Conservation (phyloP, 1,140 invertebrate species). For the Drosophila bifasciata region DNA sequence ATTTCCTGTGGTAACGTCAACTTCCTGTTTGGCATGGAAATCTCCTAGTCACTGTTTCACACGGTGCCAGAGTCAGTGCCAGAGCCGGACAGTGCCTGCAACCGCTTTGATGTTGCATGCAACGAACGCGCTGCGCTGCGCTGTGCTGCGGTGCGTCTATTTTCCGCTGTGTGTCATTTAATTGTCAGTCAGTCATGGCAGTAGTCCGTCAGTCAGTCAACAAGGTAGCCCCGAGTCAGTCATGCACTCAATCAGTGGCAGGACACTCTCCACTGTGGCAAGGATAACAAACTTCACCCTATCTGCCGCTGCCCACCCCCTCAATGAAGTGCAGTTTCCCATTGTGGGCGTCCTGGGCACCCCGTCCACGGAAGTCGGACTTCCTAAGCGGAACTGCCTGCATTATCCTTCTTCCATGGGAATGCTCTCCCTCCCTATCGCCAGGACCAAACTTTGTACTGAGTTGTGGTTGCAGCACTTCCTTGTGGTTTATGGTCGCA, state of each 20-base stretch:
- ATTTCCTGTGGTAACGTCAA: slow-evolving; percentile 74
- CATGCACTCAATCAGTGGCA: slow-evolving; percentile 76
- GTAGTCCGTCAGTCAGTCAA: slow-evolving; percentile 34
- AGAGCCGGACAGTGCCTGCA: slow-evolving; percentile 58
- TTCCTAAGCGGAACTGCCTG: slow-evolving; percentile 72
- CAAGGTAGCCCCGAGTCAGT: slow-evolving; percentile 49
- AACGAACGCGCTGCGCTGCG: slow-evolving; percentile 43
- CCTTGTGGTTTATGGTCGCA: slow-evolving; percentile 39
- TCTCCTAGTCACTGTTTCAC: slow-evolving; percentile 74
- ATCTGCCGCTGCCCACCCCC: slow-evolving; percentile 32
- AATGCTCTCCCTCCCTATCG: slow-evolving; percentile 42
- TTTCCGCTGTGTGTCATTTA: slow-evolving; percentile 77
- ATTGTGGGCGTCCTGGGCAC: slow-evolving; percentile 4
- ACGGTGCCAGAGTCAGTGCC: slow-evolving; percentile 41
- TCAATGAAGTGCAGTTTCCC: slow-evolving; percentile 28
- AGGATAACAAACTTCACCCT: slow-evolving; percentile 46
- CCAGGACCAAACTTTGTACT: slow-evolving; percentile 21
- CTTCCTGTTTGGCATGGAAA: slow-evolving; percentile 71
- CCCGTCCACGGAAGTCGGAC: slow-evolving; percentile 65
- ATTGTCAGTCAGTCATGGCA: slow-evolving; percentile 52
- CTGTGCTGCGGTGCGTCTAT: slow-evolving; percentile 33
- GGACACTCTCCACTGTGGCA: slow-evolving; percentile 25
- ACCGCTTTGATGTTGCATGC: slow-evolving; percentile 77
- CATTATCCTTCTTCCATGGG: slow-evolving; percentile 70
- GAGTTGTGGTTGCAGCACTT: slow-evolving; percentile 13